phyloP scores from a whole-genome alignment of 2,888 invertebrate genomes.

The Griposia aprilina region DNA sequence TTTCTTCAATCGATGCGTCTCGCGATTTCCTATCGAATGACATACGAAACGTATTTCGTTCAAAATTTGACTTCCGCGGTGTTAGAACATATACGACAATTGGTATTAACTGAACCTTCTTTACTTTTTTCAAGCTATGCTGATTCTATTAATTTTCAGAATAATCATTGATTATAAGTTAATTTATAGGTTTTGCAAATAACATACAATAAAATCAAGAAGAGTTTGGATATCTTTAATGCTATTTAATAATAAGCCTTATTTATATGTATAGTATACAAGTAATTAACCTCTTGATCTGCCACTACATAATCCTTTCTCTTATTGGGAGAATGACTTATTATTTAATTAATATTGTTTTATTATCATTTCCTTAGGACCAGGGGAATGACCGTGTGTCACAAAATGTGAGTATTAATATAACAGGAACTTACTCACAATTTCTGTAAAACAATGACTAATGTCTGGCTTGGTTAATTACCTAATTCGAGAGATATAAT shows the following conservation, averaged over 20 bases:
- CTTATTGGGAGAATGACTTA: neutral
- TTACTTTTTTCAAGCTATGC: neutral
- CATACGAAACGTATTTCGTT: too few relatives aligned
- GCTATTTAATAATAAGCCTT: neutral
- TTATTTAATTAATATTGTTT: neutral
- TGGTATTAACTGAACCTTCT: neutral
- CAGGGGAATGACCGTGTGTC: conserved; percentile 17
- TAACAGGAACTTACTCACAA: conserved; percentile 16
- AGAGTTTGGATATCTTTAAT: neutral
- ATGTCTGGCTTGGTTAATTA: neutral
- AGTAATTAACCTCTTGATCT: conserved; percentile 12
- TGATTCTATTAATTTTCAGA: neutral
- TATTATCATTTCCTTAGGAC: conserved; percentile 18
- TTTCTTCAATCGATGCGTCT: too few relatives aligned
- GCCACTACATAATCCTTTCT: conserved; percentile 1
- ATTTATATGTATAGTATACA: too few relatives aligned
- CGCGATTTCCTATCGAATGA: too few relatives aligned
- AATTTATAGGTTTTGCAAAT: neutral
- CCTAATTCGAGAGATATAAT: neutral
- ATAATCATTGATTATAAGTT: too few relatives aligned
- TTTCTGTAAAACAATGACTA: conserved; percentile 34
- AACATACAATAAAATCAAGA: neutral
- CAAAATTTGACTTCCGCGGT: too few relatives aligned
- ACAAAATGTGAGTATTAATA: neutral
- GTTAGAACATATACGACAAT: too few relatives aligned